Base-by-base conservation (phyloP, 2,797 vertebrate species). In the Notolepis coatsorum region DNA sequence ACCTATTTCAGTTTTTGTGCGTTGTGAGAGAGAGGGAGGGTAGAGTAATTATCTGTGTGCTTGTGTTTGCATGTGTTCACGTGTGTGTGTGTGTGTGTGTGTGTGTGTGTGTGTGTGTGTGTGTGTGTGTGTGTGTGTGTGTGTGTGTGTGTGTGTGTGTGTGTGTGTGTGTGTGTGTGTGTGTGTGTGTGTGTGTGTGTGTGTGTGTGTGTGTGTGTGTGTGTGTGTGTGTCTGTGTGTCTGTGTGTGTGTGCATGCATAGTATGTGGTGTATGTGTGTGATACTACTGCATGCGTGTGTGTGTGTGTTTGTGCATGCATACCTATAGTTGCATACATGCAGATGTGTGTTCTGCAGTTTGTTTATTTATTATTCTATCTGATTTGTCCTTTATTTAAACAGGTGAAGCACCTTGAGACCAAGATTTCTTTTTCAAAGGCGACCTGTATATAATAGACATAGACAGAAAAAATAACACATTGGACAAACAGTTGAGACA, bases 1-100 rank as follows among this genome's bases (percentile, higher is more conserved):
- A 85, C 82, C 84, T 91, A 84, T 89, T 84, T 86, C 78, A 80
- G 80, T 82, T 74, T 42, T 30, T 28, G 4, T 52, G 31, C 23
- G 23, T 57, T 10, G 39, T 39, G 43, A 46, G 45, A 57, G 27
- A 30, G 48, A 51, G 30, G 20, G 35, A 48, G 57, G 37, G 2
- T n/a, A n/a, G n/a, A n/a, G n/a, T n/a, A n/a, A n/a, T n/a, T n/a
- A n/a, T n/a, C n/a, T 2, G 2, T 21, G 17, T 27, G 20, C n/a
- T 31, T 7, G 15, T 41, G 30, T n/a, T 30, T 43, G 30, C 30
- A 2, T 37, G 30, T 21, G 38, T 57, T 7, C 10, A 10, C 12
- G 7, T 48, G 10, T 37, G 30, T 37, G 5, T 15, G 35, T 27
- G 21, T 30, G 4, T 12, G 33, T 39, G 21, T 53, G 31, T 23